phyloP scores from a whole-genome alignment of 2,797 vertebrate species.

The Falco concolor region DNA sequence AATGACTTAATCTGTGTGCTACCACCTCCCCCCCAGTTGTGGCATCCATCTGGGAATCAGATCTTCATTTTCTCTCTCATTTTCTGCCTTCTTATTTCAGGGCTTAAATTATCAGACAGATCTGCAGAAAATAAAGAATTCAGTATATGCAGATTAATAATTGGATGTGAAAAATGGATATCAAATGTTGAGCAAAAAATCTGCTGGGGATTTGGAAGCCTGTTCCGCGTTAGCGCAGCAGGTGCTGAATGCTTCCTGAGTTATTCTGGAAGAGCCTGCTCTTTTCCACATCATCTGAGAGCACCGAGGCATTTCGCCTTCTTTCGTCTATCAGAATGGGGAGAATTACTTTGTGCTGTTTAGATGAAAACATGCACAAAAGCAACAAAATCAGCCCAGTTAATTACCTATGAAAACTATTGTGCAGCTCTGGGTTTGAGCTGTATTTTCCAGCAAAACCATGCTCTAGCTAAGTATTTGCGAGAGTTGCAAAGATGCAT shows the following conservation, averaged over 20 bases:
- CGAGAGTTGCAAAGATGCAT: background rate
- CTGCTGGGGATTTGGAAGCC: background rate
- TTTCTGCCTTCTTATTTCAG: constrained; percentile 38
- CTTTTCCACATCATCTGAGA: background rate
- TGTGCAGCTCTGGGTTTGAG: background rate
- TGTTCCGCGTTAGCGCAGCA: background rate
- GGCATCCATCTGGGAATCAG: constrained; percentile 46
- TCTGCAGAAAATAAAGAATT: constrained; percentile 22
- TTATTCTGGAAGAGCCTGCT: background rate
- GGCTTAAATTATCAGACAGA: constrained; percentile 20
- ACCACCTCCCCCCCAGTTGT: background rate
- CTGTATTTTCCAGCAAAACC: background rate
- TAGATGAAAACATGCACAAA: background rate
- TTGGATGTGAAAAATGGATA: constrained; percentile 16
- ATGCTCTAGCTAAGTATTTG: background rate
- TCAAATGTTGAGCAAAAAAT: background rate
- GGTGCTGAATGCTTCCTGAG: background rate
- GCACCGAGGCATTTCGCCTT: background rate
- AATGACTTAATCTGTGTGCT: background rate
- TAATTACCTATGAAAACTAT: background rate
- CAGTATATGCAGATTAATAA: constrained; percentile 33
- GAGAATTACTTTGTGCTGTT: background rate
- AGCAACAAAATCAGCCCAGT: background rate
- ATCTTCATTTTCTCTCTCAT: constrained; percentile 34
- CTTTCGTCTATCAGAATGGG: background rate